phyloP scores from a whole-genome alignment of 2,888 invertebrate genomes.

The Sthenelais limicola region DNA sequence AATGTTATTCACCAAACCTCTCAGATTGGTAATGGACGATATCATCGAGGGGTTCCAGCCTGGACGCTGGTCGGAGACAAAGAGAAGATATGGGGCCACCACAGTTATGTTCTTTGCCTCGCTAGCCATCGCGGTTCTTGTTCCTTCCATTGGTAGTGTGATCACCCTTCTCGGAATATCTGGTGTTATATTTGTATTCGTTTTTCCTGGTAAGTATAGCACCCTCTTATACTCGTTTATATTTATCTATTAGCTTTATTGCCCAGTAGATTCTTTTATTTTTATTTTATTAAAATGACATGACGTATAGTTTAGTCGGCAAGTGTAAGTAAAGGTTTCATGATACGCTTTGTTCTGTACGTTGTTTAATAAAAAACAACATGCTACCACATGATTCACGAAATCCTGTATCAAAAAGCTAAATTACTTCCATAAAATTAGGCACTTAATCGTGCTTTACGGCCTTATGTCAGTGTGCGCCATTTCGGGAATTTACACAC shows the following conservation, averaged over 20 bases:
- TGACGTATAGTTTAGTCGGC: no score
- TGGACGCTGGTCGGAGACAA: slow-evolving; percentile 24
- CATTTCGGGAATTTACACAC: no score
- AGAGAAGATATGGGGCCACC: slow-evolving; percentile 8
- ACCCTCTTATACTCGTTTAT: not conserved
- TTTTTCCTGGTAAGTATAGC: slow-evolving; percentile 46
- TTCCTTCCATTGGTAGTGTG: slow-evolving; percentile 46
- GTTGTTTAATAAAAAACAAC: no score
- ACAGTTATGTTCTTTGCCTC: slow-evolving; percentile 35
- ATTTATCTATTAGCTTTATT: no score
- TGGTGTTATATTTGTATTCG: slow-evolving; percentile 47
- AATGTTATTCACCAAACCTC: no score
- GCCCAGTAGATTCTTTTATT: not conserved
- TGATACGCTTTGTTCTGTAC: no score
- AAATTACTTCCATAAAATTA: no score
- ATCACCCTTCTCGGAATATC: slow-evolving; percentile 46
- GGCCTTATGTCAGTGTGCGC: no score
- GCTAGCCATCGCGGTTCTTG: slow-evolving; percentile 38
- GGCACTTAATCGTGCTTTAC: no score
- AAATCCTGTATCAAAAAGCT: no score
- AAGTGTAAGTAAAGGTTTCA: no score
- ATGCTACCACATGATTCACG: no score
- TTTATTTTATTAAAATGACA: not conserved
- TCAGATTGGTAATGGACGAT: slow-evolving; percentile 34
- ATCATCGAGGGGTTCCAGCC: not conserved